phyloP scores from a whole-genome alignment of 2,113 vertebrate genomes.

The Mungos mungo region DNA sequence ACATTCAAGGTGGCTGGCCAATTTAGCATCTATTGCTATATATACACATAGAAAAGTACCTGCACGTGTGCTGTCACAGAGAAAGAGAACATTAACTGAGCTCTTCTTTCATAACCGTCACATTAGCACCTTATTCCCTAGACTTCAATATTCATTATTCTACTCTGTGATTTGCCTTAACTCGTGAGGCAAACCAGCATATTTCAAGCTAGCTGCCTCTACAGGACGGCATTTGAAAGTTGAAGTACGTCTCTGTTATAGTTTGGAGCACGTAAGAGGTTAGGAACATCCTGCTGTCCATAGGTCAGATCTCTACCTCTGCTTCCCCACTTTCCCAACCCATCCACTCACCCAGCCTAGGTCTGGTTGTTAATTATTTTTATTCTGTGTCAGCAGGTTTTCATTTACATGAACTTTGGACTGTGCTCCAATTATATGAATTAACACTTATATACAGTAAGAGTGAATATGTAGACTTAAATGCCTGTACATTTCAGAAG shows the following conservation, averaged over 20 bases:
- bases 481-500: not conserved
- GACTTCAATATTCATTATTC: conserved; percentile 44
- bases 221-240: not conserved
- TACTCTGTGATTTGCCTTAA: conserved; percentile 21
- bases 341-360: not conserved
- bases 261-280: not conserved
- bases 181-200: conserved; percentile 5
- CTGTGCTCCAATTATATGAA: not conserved
- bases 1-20: conserved; percentile 60
- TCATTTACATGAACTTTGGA: not conserved
- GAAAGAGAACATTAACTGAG: not conserved
- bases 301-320: not conserved
- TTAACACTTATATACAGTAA: conserved; percentile 3
- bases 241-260: not conserved
- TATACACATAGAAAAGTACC: conserved; percentile 34
- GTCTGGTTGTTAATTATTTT: not conserved
- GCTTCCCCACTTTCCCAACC: not conserved
- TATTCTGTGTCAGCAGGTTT: not conserved
- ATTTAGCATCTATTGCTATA: conserved; percentile 43
- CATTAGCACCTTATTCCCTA: conserved; percentile 27
- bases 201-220: not conserved
- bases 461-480: not conserved
- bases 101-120: conserved; percentile 41
- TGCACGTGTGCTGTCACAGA: conserved; percentile 39
- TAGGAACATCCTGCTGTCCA: not conserved